Evolutionary conservation across 64 coral and sea anemone genomes (phyloP), one percentile per base, ranked within the genome.

Genomic region (Pocillopora verrucosa): DNA sequence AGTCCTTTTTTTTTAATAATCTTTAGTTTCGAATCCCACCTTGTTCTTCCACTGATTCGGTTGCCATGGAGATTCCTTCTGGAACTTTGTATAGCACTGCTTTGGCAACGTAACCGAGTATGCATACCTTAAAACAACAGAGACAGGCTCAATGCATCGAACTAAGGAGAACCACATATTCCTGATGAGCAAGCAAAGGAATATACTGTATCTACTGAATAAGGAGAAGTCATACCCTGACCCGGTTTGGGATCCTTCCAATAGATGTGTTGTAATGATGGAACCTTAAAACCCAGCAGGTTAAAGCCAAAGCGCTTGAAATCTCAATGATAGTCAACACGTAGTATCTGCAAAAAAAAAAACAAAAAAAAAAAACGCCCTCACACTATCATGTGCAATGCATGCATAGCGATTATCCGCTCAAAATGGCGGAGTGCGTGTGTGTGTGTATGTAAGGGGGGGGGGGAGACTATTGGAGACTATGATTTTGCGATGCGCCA

Each of bases 211-310:
- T 2, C 61, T 13, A 13, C 2, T 4, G 16, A 38, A 22, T 69
- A 86, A 69, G 24, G 22, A 56, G 36, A n/a, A n/a, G 9, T 63
- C 95, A 79, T 77, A 98, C 95, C 30, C 30, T 30, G 30, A 30
- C 77, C 95, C 95, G 94, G 16, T 41, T 69, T 26, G 95, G 92
- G 76, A 98, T 86, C 60, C 65, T 86, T 56, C 95, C 95, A 59
- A 94, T 84, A 0, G 95, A 94, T 35, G 92, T 89, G 74, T 94
- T 98, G 56, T 88, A 90, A 60, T 98, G 92, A 59, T 98, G 95
- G 72, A 94, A 89, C 69, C 95, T 60, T 38, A 98, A 70, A 6
- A 94, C 96, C 87, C 92, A 98, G 65, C 92, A 94, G 0, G 89
- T 92, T 59, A 94, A 77, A 56, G 79, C 87, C 14, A 98, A 87